Conservation (phyloP, 2,797 vertebrate species). For the Dendrocincla fuliginosa region DNA sequence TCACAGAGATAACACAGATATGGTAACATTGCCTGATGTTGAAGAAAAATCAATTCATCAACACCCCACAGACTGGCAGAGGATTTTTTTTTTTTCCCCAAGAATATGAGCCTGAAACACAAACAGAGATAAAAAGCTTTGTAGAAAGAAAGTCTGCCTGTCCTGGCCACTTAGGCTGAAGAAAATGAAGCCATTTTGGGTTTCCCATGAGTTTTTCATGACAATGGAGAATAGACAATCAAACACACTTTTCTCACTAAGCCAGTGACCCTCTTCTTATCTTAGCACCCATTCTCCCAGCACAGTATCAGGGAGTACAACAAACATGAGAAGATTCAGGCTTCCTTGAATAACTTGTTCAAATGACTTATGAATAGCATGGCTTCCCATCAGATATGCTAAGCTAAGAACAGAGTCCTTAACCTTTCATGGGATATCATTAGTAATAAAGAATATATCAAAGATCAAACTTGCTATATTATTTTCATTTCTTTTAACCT, state of each 20-base stretch:
- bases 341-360: not conserved
- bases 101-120: not conserved
- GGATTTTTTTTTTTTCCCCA: not conserved
- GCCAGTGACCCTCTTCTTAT: not conserved
- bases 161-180: not conserved
- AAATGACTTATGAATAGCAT: not conserved
- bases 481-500: slow-evolving; percentile 56
- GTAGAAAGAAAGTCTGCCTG: not conserved
- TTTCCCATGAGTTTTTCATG: not conserved
- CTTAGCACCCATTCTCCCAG: not conserved
- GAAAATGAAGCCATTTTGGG: not conserved
- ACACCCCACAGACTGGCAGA: not conserved
- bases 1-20: not conserved
- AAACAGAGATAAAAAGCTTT: not conserved
- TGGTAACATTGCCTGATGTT: not conserved
- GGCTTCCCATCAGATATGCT: slow-evolving; percentile 3
- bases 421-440: not conserved
- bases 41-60: not conserved
- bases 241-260: not conserved
- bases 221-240: not conserved
- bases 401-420: slow-evolving; percentile 46
- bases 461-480: slow-evolving; percentile 37
- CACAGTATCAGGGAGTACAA: not conserved
- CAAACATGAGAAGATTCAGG: not conserved
- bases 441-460: slow-evolving; percentile 49